Evolutionary conservation across 1,140 invertebrate species (phyloP).

Genomic region (Aphelenchoides besseyi): DNA sequence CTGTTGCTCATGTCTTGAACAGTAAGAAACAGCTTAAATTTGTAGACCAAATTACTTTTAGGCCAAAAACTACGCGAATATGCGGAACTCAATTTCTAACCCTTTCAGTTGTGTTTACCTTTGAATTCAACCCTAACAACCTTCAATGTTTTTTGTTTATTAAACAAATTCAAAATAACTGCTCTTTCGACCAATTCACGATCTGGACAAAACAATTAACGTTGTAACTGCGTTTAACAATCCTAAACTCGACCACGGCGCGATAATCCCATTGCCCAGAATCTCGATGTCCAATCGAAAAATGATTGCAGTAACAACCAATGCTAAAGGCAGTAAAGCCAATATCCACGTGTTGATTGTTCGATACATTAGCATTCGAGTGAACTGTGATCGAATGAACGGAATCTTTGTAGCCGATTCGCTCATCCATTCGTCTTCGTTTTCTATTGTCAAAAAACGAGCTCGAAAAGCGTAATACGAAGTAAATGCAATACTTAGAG

Average conservation of each 20-base stretch:
- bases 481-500: not conserved
- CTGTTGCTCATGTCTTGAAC: constrained; percentile 1
- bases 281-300: constrained; percentile 2
- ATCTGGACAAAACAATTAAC: not conserved
- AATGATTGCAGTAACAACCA: not conserved
- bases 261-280: not conserved
- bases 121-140: not conserved
- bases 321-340: not conserved
- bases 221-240: not conserved
- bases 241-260: not conserved
- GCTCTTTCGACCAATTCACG: not conserved
- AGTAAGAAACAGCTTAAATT: not conserved
- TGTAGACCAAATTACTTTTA: not conserved
- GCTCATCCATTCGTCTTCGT: constrained; percentile 1
- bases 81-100: not conserved
- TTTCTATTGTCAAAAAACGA: not conserved
- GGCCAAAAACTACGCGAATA: not conserved
- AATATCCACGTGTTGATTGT: not conserved
- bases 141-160: not conserved
- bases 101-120: not conserved
- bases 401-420: not conserved
- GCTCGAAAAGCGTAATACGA: constrained; percentile 3
- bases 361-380: not conserved
- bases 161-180: not conserved
- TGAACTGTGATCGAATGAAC: not conserved